These are phyloP conservation scores for Macrobrachium nipponense DNA, from an alignment of 1,140 invertebrate species.

Conservation along the genomic window DNA sequence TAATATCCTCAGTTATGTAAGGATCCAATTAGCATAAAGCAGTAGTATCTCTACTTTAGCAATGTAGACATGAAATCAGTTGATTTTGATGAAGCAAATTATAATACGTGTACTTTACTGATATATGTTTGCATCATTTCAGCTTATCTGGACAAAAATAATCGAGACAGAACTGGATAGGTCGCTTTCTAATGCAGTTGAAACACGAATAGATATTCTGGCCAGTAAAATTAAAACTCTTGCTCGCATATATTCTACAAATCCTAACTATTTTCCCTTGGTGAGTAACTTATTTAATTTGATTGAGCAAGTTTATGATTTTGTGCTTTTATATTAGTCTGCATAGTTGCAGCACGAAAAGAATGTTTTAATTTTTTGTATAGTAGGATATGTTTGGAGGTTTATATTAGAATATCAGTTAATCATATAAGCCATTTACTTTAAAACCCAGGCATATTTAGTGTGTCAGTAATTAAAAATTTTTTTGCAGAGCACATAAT, in stretches of 20 bases:
- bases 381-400: no score
- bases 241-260: constrained; percentile 69
- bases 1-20: no score
- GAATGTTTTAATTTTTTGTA: no score
- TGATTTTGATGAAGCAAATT: no score
- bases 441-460: no score
- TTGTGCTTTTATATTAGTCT: no score
- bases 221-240: constrained; percentile 69
- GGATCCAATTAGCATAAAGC: no score
- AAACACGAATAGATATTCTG: constrained; percentile 67
- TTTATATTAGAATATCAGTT: background rate
- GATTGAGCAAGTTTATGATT: no score
- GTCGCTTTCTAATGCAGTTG: constrained; percentile 52
- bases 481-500: constrained; percentile 69
- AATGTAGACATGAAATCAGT: no score
- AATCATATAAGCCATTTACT: background rate
- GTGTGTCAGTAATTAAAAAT: background rate
- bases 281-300: constrained; percentile 66
- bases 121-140: constrained; percentile 60
- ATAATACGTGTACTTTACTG: background rate
- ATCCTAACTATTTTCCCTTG: constrained; percentile 73
- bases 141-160: constrained; percentile 60
- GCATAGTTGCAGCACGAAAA: no score
- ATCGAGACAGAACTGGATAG: constrained; percentile 63
- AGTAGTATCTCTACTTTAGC: no score